These are phyloP conservation scores for Fabriciana adippe DNA, from an alignment of 2,888 invertebrate genomes.

Conservation along the genomic window DNA sequence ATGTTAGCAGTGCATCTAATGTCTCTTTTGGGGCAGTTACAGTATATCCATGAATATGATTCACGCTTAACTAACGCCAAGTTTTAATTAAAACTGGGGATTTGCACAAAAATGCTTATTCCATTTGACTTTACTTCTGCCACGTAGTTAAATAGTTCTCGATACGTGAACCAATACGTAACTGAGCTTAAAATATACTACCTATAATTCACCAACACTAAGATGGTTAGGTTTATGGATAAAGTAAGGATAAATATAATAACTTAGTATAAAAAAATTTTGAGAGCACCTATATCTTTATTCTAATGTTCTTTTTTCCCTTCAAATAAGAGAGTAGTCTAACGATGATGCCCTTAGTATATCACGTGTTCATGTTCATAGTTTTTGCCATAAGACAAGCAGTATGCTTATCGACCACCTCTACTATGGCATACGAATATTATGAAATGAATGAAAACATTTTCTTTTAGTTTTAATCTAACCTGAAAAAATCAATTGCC, in stretches of 20 bases:
- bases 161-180: background rate
- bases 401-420: no score
- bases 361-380: no score
- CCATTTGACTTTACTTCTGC: constrained; percentile 11
- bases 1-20: constrained; percentile 53
- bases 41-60: constrained; percentile 60
- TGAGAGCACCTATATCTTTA: no score
- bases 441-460: no score
- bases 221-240: background rate
- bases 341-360: no score
- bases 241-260: background rate
- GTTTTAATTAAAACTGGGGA: constrained; percentile 70
- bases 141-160: constrained; percentile 4
- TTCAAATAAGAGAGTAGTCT: no score
- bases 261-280: no score
- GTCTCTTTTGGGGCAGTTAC: constrained; percentile 61
- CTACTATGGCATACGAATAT: no score
- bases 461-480: no score
- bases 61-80: constrained; percentile 54
- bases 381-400: no score
- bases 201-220: background rate
- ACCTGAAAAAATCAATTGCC: no score
- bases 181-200: background rate
- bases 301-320: no score
- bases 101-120: constrained; percentile 51